phyloP scores from a whole-genome alignment of 1,140 invertebrate species.

The Ooceraea biroi region DNA sequence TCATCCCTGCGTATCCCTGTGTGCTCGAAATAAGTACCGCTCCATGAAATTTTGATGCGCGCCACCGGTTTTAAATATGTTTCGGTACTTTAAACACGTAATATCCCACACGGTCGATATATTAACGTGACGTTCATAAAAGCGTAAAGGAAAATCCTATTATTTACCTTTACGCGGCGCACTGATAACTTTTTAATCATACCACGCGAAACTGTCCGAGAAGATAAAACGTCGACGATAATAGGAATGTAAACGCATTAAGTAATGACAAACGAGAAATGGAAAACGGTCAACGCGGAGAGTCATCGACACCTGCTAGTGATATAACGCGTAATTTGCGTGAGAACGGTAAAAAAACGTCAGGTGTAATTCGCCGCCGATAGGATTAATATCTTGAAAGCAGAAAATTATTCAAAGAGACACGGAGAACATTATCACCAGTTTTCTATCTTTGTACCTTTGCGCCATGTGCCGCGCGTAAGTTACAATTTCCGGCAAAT shows the following conservation, averaged over 20 bases:
- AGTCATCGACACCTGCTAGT: background rate
- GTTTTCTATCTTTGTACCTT: constrained; percentile 5
- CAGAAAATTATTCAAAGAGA: background rate
- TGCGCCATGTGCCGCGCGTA: background rate
- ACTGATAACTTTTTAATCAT: background rate
- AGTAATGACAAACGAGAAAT: background rate
- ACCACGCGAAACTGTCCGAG: background rate
- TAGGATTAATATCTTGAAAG: background rate
- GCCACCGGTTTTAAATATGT: background rate
- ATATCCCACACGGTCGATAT: background rate
- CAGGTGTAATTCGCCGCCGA: background rate
- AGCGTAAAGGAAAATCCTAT: background rate
- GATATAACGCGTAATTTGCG: background rate
- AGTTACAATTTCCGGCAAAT: background rate
- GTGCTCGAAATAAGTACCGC: too few species aligned
- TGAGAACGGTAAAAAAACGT: background rate
- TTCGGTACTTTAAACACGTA: background rate
- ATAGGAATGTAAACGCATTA: background rate
- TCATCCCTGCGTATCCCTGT: too few species aligned
- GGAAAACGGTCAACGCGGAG: background rate
- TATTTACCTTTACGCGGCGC: background rate
- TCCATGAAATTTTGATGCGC: too few species aligned
- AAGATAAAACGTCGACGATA: background rate
- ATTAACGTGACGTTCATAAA: background rate
- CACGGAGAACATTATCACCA: background rate